These are phyloP conservation scores for Stegastes partitus DNA, from an alignment of 2,113 vertebrate species.

Conservation along the genomic window DNA sequence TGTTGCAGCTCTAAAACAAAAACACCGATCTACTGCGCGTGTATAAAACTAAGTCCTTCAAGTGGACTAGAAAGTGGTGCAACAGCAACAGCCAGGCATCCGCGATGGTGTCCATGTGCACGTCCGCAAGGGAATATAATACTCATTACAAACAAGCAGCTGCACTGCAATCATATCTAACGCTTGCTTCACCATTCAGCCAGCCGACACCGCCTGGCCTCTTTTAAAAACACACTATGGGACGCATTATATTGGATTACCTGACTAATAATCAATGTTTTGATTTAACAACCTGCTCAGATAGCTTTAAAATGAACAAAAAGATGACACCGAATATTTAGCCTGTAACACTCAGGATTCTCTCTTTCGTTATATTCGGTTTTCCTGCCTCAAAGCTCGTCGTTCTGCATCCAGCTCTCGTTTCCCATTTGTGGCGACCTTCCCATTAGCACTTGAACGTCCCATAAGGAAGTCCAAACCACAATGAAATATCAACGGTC, in stretches of 20 bases:
- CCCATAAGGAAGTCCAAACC: constrained; percentile 50
- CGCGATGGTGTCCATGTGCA: too few species aligned
- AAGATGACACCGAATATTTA: background rate
- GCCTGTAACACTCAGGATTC: background rate
- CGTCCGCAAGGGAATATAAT: too few species aligned
- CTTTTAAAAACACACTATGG: background rate
- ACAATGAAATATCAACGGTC: constrained; percentile 15
- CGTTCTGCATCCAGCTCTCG: constrained; percentile 32
- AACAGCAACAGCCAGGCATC: too few species aligned
- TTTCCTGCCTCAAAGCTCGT: background rate
- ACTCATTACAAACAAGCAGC: too few species aligned
- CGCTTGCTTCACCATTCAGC: too few species aligned
- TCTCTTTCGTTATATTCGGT: background rate
- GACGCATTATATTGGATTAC: background rate
- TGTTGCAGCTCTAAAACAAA: too few species aligned
- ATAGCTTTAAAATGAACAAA: background rate
- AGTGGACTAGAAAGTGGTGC: too few species aligned
- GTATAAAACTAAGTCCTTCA: too few species aligned
- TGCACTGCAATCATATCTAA: too few species aligned
- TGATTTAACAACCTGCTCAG: background rate
- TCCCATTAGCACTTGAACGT: constrained; percentile 23
- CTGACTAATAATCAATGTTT: background rate
- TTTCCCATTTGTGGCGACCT: constrained; percentile 32
- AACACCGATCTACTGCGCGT: too few species aligned
- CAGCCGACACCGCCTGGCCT: too few species aligned